Base-by-base conservation (phyloP, 2,888 invertebrate genomes). In the Caenorhabditis sinica region DNA sequence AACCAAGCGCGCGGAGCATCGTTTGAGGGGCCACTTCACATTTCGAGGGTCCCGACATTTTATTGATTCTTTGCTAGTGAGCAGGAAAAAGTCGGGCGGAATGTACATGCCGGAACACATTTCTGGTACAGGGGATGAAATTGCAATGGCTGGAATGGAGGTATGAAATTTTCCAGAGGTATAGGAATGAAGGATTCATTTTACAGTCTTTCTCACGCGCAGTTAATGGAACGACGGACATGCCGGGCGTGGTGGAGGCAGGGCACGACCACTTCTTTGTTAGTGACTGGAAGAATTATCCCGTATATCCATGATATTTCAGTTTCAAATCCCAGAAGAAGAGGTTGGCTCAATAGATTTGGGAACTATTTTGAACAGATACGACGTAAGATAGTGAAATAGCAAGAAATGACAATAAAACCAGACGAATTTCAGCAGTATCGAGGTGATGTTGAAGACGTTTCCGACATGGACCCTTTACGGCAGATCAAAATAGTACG, bases 91-190 rank as follows among this genome's bases (percentile, higher is more conserved):
- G 11, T 36, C 20, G 1, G 23, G 15, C 8, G 28, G 43, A 15
- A 88, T 89, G 87, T 79, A 86, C 58, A 84, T 89, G 63, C 87
- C 89, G 15, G 87, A 88, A 49, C 89, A 89, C 76, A 87, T 89
- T 30, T 85, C 86, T 4, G 87, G 80, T 30, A 86, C 86, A 20
- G 89, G 87, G 0, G 85, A 87, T 30, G 60, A 71, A 8, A 73
- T 77, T 45, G 58, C 65, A 8, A 33, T 72, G 40, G 30, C 56
- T 43, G 79, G 79, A 63, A 65, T 79, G 30, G 79, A 79, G 79
- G 79, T 79, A 40, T 51, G 53, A 23, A 28, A 40, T 20, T 2
- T 8, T 15, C 0, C 23, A 28, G 6, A 30, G 61, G 25, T 20
- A 11, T 20, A 53, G n/a, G 2, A 53, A 0, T 0, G 40, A 25